phyloP scores from a whole-genome alignment of 2,113 vertebrate species.

The Zosterops pallidus region DNA sequence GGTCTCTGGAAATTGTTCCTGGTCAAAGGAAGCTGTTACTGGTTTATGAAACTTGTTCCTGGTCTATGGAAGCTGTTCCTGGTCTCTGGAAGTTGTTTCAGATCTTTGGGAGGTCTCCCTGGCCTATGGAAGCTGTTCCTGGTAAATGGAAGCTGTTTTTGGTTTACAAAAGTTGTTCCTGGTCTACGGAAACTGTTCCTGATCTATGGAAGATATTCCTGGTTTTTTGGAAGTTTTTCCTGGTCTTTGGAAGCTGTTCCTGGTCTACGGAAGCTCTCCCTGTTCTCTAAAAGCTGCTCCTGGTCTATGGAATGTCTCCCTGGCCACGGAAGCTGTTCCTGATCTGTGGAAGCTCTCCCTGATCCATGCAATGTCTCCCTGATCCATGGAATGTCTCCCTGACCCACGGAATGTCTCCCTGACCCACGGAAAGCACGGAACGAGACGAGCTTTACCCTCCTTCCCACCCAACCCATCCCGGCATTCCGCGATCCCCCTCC shows the following conservation, averaged over 20 bases:
- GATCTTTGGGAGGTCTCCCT: too few relatives aligned
- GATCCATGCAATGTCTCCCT: background rate
- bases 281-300: too few relatives aligned
- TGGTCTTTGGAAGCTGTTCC: rapidly evolving
- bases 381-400: background rate
- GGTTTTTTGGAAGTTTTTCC: rapidly evolving
- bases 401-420: background rate
- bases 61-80: too few relatives aligned
- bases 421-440: rapidly evolving
- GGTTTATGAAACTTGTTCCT: rapidly evolving
- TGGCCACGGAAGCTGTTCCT: background rate
- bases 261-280: background rate
- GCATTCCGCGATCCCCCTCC: rapidly evolving
- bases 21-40: rapidly evolving
- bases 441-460: rapidly evolving
- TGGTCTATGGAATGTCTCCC: background rate
- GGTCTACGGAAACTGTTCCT: rapidly evolving
- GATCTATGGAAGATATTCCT: rapidly evolving
- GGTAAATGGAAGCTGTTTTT: too few relatives aligned
- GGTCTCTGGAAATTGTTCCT: rapidly evolving
- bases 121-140: too few relatives aligned
- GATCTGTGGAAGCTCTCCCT: rapidly evolving
- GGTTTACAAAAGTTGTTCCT: background rate
- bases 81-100: too few relatives aligned
- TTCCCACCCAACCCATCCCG: background rate